Conservation (phyloP, 2,888 invertebrate species). For the Heliconius hortense region DNA sequence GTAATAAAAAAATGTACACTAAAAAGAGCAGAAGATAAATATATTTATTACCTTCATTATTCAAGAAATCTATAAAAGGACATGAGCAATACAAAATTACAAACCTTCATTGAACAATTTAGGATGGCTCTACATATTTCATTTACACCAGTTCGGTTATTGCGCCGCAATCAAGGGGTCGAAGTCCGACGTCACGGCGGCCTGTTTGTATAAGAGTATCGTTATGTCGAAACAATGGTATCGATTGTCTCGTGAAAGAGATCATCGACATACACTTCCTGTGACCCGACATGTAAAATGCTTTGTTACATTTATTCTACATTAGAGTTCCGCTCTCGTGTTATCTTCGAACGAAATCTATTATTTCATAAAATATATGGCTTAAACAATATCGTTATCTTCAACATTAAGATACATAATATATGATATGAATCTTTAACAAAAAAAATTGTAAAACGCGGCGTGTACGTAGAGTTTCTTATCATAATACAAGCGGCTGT, state of each 20-base stretch:
- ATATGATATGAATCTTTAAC: neutral
- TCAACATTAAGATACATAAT: neutral
- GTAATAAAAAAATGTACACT: neutral
- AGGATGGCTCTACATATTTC: slow-evolving; percentile 1
- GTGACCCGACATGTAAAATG: slow-evolving; percentile 33
- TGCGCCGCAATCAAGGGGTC: slow-evolving; percentile 38
- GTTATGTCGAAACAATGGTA: slow-evolving; percentile 39
- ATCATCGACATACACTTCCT: slow-evolving; percentile 41
- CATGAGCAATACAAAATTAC: slow-evolving; percentile 4
- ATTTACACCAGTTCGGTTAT: slow-evolving; percentile 30
- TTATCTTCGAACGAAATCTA: neutral
- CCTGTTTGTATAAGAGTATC: slow-evolving; percentile 30
- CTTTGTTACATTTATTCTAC: slow-evolving; percentile 21
- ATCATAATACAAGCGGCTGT: no score
- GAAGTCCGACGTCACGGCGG: slow-evolving; percentile 40
- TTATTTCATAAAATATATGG: neutral
- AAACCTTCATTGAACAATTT: slow-evolving; percentile 8
- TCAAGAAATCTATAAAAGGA: neutral
- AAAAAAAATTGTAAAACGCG: no score
- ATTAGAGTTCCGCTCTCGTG: neutral
- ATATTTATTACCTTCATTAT: neutral
- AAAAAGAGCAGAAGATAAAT: neutral
- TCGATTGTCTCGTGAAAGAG: slow-evolving; percentile 39
- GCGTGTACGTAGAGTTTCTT: no score
- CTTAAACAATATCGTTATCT: neutral